Evolutionary conservation across 2,113 vertebrate genomes (phyloP).

Genomic region (Gambusia affinis): DNA sequence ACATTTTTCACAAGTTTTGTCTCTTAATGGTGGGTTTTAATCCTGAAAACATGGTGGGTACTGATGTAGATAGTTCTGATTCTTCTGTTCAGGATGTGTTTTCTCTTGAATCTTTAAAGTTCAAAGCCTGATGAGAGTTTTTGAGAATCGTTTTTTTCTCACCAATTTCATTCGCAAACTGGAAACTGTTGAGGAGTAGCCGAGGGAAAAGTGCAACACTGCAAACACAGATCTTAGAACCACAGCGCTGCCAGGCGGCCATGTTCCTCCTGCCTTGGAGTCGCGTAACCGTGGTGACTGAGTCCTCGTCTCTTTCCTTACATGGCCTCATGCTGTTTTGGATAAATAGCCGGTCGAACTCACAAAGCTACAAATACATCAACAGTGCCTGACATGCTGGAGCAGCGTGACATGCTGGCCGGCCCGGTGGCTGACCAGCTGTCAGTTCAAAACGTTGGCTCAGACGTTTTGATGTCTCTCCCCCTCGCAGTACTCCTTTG

Average conservation of each 20-base stretch:
- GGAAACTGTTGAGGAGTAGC: too few relatives aligned
- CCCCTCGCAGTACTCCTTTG: conserved; percentile 24
- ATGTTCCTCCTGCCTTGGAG: conserved; percentile 7
- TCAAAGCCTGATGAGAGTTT: too few relatives aligned
- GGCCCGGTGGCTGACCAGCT: conserved; percentile 17
- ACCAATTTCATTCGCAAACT: too few relatives aligned
- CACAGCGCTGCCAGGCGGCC: conserved; percentile 10
- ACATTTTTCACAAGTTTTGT: too few relatives aligned
- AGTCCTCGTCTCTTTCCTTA: conserved; percentile 43
- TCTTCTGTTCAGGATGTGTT: too few relatives aligned
- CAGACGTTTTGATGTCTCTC: conserved; percentile 7
- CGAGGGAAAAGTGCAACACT: background rate
- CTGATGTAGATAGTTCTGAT: too few relatives aligned
- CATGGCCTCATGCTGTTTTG: conserved; percentile 38
- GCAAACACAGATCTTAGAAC: conserved; percentile 9
- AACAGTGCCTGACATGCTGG: conserved; percentile 20
- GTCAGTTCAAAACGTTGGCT: conserved; percentile 30
- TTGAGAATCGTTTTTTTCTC: too few relatives aligned
- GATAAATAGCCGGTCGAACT: conserved; percentile 28
- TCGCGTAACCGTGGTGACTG: conserved; percentile 24
- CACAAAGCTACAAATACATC: conserved; percentile 7
- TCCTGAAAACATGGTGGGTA: too few relatives aligned
- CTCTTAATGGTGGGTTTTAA: too few relatives aligned
- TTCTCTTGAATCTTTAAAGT: too few relatives aligned
- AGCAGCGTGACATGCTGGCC: conserved; percentile 29